Evolutionary conservation across 1,140 invertebrate species (phyloP), one percentile per base, ranked within the genome.

Genomic region (Anthonomus grandis): DNA sequence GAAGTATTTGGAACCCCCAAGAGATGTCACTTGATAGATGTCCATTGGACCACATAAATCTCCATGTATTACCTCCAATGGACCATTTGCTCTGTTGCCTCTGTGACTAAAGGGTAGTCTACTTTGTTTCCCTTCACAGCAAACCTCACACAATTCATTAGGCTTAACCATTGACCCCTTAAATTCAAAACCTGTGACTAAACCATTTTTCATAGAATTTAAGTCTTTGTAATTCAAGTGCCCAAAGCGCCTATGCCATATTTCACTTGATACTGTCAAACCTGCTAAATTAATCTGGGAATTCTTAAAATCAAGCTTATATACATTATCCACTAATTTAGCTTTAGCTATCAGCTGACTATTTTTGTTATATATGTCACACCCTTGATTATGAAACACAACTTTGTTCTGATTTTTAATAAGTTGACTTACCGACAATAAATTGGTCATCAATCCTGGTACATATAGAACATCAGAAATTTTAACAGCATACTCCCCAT

Each of bases 1-100:
- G 59, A 74, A 72, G 63, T 77, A 77, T 52, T 48, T 70, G 3
- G 64, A 55, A 19, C 69, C 70, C 21, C 66, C 69, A 17, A 68
- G 41, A 9, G 73, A 63, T 5, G 1, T 42, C 54, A 44, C 63
- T n/a, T n/a, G n/a, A n/a, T n/a, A n/a, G n/a, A n/a, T 65, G 37
- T 67, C 61, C 67, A 71, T 71, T 0, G 67, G 67, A 18, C 68
- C 70, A 67, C 37, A 60, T 69, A 50, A 1, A 12, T 59, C 57
- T n/a, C 9, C 57, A 58, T 77, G 73, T 15, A 75, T 47, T 60
- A 73, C 67, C 54, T 75, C 56, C 4, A 72, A 57, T 19, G 63
- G 17, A 34, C 51, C 22, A 12, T 45, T 59, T 18, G 61, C 54
- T 57, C 63, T 57, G 15, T 39, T 24, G 15, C 64, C 62, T 54